A percentile compares a stretch with the other conserved stretches of the same genome.
Conservation (phyloP, 2,888 invertebrate species). For the Pandemis heparana region DNA sequence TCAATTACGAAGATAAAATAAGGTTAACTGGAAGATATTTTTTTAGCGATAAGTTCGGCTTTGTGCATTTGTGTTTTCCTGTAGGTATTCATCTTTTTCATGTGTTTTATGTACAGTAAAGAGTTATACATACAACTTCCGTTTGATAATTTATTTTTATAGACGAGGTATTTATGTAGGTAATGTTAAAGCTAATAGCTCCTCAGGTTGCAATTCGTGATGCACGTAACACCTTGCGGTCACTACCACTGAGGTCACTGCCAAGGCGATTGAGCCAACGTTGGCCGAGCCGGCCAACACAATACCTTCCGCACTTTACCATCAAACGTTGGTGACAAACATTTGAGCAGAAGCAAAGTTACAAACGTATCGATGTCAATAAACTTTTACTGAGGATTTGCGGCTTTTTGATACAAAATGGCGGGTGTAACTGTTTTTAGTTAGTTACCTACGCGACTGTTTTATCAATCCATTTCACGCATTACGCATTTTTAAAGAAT, state of each 20-base stretch:
- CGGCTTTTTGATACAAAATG: conserved; percentile 2
- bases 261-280: conserved; percentile 42
- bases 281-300: background rate
- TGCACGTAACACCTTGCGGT: conserved; percentile 42
- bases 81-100: too few species aligned
- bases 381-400: conserved; percentile 19
- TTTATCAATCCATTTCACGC: background rate
- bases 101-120: too few species aligned
- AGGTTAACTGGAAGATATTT: too few species aligned
- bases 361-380: conserved; percentile 13
- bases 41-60: too few species aligned
- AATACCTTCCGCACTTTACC: background rate
- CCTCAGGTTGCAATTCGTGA: conserved; percentile 32
- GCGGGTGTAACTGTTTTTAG: background rate
- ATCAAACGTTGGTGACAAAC: conserved; percentile 5
- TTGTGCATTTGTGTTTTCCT: too few species aligned
- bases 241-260: conserved; percentile 45
- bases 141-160: background rate
- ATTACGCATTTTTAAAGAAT: background rate
- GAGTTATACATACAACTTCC: too few species aligned
- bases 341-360: background rate
- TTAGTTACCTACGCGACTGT: background rate
- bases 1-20: too few species aligned
- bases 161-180: too few species aligned
- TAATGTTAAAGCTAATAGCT: conserved; percentile 11